Base-by-base conservation (phyloP, 2,113 vertebrate genomes). In the Thunnus maccoyii region DNA sequence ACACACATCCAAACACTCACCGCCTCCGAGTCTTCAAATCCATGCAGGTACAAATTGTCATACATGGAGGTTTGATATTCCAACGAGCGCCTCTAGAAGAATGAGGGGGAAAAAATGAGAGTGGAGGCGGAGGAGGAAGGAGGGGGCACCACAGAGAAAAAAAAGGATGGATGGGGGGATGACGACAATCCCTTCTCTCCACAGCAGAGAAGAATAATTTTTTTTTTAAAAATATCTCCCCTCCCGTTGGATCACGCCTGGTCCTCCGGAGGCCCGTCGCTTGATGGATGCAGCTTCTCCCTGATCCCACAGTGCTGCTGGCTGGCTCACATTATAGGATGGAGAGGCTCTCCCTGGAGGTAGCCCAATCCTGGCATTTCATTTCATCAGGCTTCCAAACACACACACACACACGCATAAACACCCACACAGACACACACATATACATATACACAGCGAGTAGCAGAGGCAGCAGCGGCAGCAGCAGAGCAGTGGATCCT, bases 41-140 rank as follows among this genome's bases (percentile, higher is more conserved):
- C 92, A 93, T 93, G 90, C 91, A 94, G 92, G 87, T 93, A 94
- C 91, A 93, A 89, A 93, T 93, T 92, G 91, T 94, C 92, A 91
- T 94, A 94, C 91, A 93, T 93, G 94, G 92, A 94, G 93, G 89
- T 93, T 80, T 90, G 86, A 82, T 91, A 86, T 92, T 90, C 91
- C 92, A 89, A 90, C 85, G 32, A 85, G 90, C 80, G 44, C 64
- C 88, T 89, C 82, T 82, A 92, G 81, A 91, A 91, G 82, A 93
- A 91, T 79, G 84, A 73, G 92, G 89, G 78, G 87, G 83, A 14
- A 81, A 82, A 51, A 75, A 80, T 30, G 62, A 89, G 86, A 86
- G 86, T 80, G 86, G 80, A 87, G 88, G 86, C 62, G 83, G 83
- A 77, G 73, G 74, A 85, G 72, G 68, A 82, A 86, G 83, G 86